Conservation (phyloP, 1,140 invertebrate genomes). For the Zaprionus kolodkinae region DNA sequence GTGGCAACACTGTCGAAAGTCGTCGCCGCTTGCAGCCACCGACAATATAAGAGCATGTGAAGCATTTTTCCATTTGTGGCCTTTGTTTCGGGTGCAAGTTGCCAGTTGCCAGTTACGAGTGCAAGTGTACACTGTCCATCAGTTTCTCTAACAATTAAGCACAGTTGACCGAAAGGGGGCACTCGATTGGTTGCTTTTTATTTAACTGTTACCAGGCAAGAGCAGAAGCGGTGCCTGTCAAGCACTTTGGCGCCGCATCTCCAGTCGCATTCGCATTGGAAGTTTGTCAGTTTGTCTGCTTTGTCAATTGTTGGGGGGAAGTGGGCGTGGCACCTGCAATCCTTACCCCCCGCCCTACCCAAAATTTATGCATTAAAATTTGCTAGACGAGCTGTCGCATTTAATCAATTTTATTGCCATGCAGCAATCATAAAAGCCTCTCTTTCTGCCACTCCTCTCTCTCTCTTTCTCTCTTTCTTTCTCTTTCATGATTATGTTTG, state of each 20-base stretch:
- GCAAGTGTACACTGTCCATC: conserved; percentile 29
- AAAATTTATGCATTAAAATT: conserved; percentile 55
- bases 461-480: not conserved
- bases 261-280: not conserved
- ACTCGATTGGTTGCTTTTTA: conserved; percentile 7
- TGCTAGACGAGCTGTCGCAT: conserved; percentile 48
- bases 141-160: conserved; percentile 43
- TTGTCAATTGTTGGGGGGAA: not conserved
- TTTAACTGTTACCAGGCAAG: conserved; percentile 4
- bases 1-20: conserved; percentile 11
- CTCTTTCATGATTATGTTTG: conserved; percentile 23
- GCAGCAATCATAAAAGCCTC: conserved; percentile 51
- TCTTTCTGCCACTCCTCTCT: too few species aligned
- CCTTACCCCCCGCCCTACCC: not conserved
- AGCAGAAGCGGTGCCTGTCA: not conserved
- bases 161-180: conserved; percentile 27
- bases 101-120: not conserved
- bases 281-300: not conserved
- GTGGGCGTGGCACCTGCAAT: not conserved
- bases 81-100: conserved; percentile 12
- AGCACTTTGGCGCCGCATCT: too few species aligned
- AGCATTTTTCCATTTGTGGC: conserved; percentile 34
- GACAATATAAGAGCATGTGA: conserved; percentile 43
- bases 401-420: conserved; percentile 79
- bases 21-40: conserved; percentile 17